Percentiles rank a stretch among this genome's conserved stretches.
These are phyloP conservation scores for Pangasius krempfi DNA, from an alignment of 2,797 vertebrate genomes.

Conservation along the genomic window DNA sequence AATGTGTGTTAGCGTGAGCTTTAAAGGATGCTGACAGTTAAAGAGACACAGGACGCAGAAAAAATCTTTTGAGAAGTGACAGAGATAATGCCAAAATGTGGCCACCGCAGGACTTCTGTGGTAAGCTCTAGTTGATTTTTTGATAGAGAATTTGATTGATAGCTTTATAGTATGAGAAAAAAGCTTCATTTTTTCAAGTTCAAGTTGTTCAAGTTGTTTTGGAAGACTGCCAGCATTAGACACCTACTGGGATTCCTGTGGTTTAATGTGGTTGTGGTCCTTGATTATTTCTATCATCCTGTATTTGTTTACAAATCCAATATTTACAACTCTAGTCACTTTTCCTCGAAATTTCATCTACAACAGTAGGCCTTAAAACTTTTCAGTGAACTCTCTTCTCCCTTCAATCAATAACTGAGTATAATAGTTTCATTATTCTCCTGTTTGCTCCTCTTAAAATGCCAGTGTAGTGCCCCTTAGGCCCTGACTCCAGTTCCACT, in stretches of 20 bases:
- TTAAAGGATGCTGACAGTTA: conserved; percentile 52
- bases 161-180: conserved; percentile 19
- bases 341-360: conserved; percentile 21
- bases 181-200: too few relatives aligned
- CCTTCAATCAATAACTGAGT: conserved; percentile 63
- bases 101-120: conserved; percentile 61
- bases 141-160: conserved; percentile 36
- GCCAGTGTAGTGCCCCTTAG: conserved; percentile 60
- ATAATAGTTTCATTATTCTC: conserved; percentile 63
- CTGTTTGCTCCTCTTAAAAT: conserved; percentile 65
- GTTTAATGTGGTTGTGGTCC: conserved; percentile 33
- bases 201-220: conserved; percentile 28
- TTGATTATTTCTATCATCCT: conserved; percentile 34
- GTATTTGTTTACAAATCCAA: not conserved
- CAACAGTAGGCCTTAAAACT: conserved; percentile 33
- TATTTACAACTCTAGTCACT: conserved; percentile 25
- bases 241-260: conserved; percentile 16
- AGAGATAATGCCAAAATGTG: conserved; percentile 58
- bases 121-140: conserved; percentile 68
- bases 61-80: conserved; percentile 48
- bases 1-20: conserved; percentile 28
- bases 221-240: conserved; percentile 27
- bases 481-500: conserved; percentile 61
- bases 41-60: conserved; percentile 36
- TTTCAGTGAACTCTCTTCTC: conserved; percentile 57